A percentile compares a stretch with the other conserved stretches of the same genome.
These are phyloP conservation scores for Metacarcinus magister DNA, from an alignment of 2,888 invertebrate genomes.

Conservation along the genomic window DNA sequence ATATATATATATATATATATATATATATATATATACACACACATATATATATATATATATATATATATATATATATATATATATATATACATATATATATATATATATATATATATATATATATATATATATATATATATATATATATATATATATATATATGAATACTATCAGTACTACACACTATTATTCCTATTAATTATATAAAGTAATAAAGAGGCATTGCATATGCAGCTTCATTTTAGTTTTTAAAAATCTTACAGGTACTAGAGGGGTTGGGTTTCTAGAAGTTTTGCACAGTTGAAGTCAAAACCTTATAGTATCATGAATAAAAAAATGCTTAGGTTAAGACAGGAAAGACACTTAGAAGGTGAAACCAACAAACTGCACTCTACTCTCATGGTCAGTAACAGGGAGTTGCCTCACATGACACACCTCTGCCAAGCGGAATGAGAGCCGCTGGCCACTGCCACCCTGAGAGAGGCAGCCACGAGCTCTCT, in stretches of 20 bases:
- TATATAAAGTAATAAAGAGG: constrained; percentile 79
- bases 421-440: constrained; percentile 59
- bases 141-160: constrained; percentile 38
- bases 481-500: background rate
- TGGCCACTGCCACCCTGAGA: background rate
- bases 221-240: constrained; percentile 81
- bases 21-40: no score
- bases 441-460: background rate
- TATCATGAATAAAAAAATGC: constrained; percentile 72
- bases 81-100: constrained; percentile 55
- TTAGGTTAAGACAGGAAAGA: constrained; percentile 79
- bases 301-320: constrained; percentile 74
- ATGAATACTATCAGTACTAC: constrained; percentile 80
- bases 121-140: no score
- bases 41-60: no score
- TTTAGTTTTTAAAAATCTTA: constrained; percentile 78
- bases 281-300: constrained; percentile 74
- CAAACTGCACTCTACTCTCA: constrained; percentile 72
- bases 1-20: no score
- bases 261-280: constrained; percentile 78
- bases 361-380: constrained; percentile 79
- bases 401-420: constrained; percentile 72
- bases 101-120: no score
- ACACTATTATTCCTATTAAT: constrained; percentile 76
- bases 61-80: no score